A percentile compares a stretch with the other conserved stretches of the same genome.
Conservation (phyloP, 2,797 vertebrate genomes). For the Pachyuromys duprasi region DNA sequence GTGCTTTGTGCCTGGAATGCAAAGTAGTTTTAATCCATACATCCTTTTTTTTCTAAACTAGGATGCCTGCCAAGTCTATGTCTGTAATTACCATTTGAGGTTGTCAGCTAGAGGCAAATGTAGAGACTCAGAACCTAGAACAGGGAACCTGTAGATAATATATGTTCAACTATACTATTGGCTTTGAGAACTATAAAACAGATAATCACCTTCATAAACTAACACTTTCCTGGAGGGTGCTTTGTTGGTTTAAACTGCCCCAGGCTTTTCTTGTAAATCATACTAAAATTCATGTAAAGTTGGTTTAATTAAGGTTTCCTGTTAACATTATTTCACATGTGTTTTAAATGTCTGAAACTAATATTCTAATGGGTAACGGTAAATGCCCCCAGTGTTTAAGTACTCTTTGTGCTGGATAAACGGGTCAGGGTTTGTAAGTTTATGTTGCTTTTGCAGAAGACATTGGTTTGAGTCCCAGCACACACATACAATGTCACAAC, state of each 20-base stretch:
- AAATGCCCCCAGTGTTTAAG: neutral
- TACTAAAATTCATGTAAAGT: conserved; percentile 7
- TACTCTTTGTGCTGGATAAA: neutral
- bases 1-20: conserved; percentile 86
- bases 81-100: conserved; percentile 86
- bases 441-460: neutral
- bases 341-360: neutral
- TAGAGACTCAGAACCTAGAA: conserved; percentile 13
- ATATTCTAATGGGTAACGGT: neutral
- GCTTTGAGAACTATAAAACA: conserved; percentile 56
- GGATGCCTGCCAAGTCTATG: conserved; percentile 84
- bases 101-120: conserved; percentile 81
- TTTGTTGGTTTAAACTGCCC: neutral
- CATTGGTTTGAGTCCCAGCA: neutral
- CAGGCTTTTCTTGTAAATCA: neutral
- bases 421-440: neutral
- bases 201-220: conserved; percentile 26
- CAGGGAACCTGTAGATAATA: conserved; percentile 41
- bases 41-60: conserved; percentile 85
- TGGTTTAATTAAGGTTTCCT: neutral
- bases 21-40: conserved; percentile 89
- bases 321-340: neutral
- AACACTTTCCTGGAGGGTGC: neutral
- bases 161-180: conserved; percentile 52
- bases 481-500: too few species aligned